A percentile compares a stretch with the other conserved stretches of the same genome.
These are phyloP conservation scores for Tiphia femorata DNA, from an alignment of 2,888 invertebrate genomes.

Conservation along the genomic window DNA sequence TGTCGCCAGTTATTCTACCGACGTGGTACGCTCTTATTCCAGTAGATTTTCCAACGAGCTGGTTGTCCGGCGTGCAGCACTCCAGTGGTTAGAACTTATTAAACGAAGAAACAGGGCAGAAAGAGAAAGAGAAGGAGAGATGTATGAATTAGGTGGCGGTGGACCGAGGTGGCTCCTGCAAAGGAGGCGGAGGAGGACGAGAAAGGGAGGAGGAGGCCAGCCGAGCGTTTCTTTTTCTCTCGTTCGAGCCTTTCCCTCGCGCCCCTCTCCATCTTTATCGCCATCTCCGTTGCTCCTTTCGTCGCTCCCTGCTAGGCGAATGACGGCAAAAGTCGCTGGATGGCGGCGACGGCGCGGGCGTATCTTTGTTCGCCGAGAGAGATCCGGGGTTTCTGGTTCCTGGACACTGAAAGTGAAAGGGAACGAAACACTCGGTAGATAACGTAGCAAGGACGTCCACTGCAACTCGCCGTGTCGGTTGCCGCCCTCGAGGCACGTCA, in stretches of 20 bases:
- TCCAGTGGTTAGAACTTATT: not conserved
- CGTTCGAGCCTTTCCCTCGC: not conserved
- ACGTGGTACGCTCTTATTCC: too few species aligned
- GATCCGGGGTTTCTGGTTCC: slow-evolving; percentile 61
- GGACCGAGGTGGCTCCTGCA: slow-evolving; percentile 18
- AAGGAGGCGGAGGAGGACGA: slow-evolving; percentile 15
- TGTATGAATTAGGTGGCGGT: not conserved
- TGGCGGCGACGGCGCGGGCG: slow-evolving; percentile 36
- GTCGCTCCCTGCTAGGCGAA: not conserved
- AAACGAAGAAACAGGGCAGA: slow-evolving; percentile 12
- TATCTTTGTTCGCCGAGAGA: slow-evolving; percentile 54
- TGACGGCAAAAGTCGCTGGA: not conserved
- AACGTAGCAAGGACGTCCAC: slow-evolving; percentile 69
- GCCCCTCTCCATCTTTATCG: not conserved
- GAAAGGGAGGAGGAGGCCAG: slow-evolving; percentile 9
- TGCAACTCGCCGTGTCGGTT: slow-evolving; percentile 60
- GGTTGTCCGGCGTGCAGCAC: not conserved
- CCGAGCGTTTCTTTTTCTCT: slow-evolving; percentile 3
- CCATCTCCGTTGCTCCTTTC: slow-evolving; percentile 31
- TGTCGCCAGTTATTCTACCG: too few species aligned
- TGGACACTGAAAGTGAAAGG: slow-evolving; percentile 68
- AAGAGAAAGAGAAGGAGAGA: slow-evolving; percentile 4
- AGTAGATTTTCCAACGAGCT: not conserved
- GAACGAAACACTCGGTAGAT: slow-evolving; percentile 62
- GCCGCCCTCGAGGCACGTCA: slow-evolving; percentile 63